Percentiles rank a stretch among this genome's conserved stretches.
Conservation (phyloP, 2,888 invertebrate species). For the Coelinius sp. region DNA sequence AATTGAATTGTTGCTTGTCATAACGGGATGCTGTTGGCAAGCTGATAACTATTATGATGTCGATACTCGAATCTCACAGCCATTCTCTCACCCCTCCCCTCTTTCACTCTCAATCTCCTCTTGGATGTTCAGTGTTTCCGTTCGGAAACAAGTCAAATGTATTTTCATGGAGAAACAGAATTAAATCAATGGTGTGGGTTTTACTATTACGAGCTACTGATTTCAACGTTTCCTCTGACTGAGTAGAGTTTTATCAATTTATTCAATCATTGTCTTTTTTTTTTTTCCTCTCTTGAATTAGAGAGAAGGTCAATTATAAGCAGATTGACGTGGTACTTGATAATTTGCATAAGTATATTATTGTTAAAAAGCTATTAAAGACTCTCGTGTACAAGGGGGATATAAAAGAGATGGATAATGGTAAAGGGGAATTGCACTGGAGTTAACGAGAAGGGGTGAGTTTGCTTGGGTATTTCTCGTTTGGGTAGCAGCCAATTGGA, state of each 20-base stretch:
- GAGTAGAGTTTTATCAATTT: too few relatives aligned
- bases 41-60: slow-evolving; percentile 33
- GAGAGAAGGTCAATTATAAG: not conserved
- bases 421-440: slow-evolving; percentile 27
- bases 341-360: slow-evolving; percentile 27
- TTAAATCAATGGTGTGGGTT: not conserved
- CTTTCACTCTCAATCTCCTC: slow-evolving; percentile 3
- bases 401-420: slow-evolving; percentile 14
- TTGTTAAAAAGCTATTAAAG: slow-evolving; percentile 42
- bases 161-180: not conserved
- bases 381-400: not conserved
- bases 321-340: not conserved
- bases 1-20: slow-evolving; percentile 33
- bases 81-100: too few relatives aligned
- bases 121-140: slow-evolving; percentile 1
- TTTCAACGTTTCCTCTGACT: not conserved
- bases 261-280: too few relatives aligned
- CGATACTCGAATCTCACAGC: not conserved
- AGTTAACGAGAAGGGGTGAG: slow-evolving; percentile 10
- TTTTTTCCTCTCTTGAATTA: not conserved
- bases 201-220: not conserved
- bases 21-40: slow-evolving; percentile 25
- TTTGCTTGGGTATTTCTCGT: not conserved
- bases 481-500: slow-evolving; percentile 36
- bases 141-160: not conserved